Evolutionary conservation across 92 coral and sea anemone species (phyloP).

Genomic region (Actinernus sp.): DNA sequence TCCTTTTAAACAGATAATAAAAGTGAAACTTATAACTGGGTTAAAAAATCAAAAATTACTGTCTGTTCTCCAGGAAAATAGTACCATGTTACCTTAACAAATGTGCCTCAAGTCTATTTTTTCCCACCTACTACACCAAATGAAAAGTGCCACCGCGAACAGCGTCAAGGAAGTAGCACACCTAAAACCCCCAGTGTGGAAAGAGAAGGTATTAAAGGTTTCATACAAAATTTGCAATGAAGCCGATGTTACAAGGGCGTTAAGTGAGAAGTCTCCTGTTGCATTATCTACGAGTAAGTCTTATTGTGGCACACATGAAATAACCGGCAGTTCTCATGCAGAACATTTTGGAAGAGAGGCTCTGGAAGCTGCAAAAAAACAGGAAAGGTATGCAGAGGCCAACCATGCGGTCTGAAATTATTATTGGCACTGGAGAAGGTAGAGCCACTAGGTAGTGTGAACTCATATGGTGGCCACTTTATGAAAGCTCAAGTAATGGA

Average conservation of each 20-base stretch:
- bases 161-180: constrained; percentile 24
- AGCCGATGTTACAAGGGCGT: constrained; percentile 18
- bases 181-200: constrained; percentile 39
- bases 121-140: constrained; percentile 17
- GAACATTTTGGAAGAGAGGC: constrained; percentile 52
- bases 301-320: constrained; percentile 14
- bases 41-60: no score
- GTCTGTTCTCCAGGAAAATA: constrained; percentile 12
- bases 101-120: constrained; percentile 8
- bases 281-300: neutral
- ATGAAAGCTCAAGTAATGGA: constrained; percentile 37
- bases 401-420: no score
- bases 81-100: constrained; percentile 11
- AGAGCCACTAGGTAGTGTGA: constrained; percentile 59
- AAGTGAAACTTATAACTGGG: no score
- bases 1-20: no score
- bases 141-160: constrained; percentile 26
- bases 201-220: constrained; percentile 1
- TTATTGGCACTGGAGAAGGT: constrained; percentile 24
- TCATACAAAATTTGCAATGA: constrained; percentile 20
- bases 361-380: constrained; percentile 54
- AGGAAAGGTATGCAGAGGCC: no score
- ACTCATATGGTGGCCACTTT: constrained; percentile 59
- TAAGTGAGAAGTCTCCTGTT: neutral
- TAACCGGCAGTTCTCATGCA: neutral